Base-by-base conservation (phyloP, 2,888 invertebrate species). In the Nephrotoma flavescens region DNA sequence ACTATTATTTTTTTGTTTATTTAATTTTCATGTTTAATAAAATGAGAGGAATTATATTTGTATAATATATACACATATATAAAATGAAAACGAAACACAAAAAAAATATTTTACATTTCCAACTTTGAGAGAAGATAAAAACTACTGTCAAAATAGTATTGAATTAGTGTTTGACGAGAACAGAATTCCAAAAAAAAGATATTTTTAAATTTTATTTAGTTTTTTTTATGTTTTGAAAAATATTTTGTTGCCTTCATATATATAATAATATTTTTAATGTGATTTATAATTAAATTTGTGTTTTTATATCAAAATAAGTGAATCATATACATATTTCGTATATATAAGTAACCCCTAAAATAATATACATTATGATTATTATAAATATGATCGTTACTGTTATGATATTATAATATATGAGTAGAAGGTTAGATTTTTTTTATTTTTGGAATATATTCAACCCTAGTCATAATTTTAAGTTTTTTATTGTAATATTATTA, bases 131-230 rank as follows among this genome's bases (percentile, higher is more conserved):
- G 85, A 85, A 85, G 44, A 85, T 19, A 85, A 44, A 85, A 42
- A 85, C 44, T 44, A 85, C 85, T 85, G 85, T 85, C 85, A 85
- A 85, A 85, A 19, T 44, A 85, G 85, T 85, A 85, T 85, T 44
- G 85, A 85, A 45, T 85, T 85, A 85, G 85, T 85, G 85, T 85
- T 85, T 85, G 85, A 44, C 42, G 85, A 42, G 85, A 85, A 42
- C 31, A 85, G 85, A 85, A 45, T 45, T 42, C 15, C 7, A 41
- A 83, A 83, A 57, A 6, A 6, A 7, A 44, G 4, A 44, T 31
- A 5, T 0, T 44, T 44, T 44, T 15, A 52, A 52, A n/a, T 83
- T 41, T 83, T 83, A 1, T 83, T 83, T 83, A 83, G 12, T 84
- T 83, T 83, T 83, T 83, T 83, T 41, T 47, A 12, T 2, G 11